Base-by-base conservation (phyloP, 1,140 invertebrate species). In the Drosophila mojavensis region DNA sequence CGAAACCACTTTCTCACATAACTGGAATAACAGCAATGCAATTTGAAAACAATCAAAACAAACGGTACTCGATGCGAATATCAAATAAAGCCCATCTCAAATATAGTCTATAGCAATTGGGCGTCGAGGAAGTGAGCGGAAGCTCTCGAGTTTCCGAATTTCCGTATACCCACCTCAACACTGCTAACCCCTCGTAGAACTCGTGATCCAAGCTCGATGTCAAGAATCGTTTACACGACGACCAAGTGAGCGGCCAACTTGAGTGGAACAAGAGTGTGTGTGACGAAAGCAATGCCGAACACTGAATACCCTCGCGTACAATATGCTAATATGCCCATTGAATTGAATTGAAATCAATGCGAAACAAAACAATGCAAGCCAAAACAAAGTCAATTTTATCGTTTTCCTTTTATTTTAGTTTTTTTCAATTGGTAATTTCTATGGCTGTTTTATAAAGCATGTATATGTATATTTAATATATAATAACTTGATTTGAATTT, bases 61-160 rank as follows among this genome's bases (percentile, higher is more conserved):
- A 70, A 70, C 60, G 66, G 59, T 62, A 69, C 58, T 61, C 28
- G 5, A 15, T 24, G 20, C 20, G 7, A 41, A 43, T 43, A 56
- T 5, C 28, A 30, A 41, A 56, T 4, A 24, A n/a, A 13, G 1
- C 20, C 4, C 13, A 3, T 10, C 51, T 10, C 5, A 28, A 10
- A 59, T 45, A 53, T 53, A 26, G 20, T 4, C 15, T 30, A 36
- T 7, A 30, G 13, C 20, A 30, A 33, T 20, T 39, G 39, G 63
- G 69, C 56, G 47, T 73, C 63, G 36, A 67, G 70, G 70, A 73
- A 73, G 70, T 67, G 55, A 66, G 69, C 53, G 62, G 55, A 33
- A 47, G n/a, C 17, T 72, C 48, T 59, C 51, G 51, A 58, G 55
- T 39, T 55, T 39, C 28, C 15, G 4, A 28, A 60, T 67, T 67